A percentile compares a stretch with the other conserved stretches of the same genome.
Evolutionary conservation across 2,113 vertebrate species (phyloP).

Genomic region (Bubo scandiacus): DNA sequence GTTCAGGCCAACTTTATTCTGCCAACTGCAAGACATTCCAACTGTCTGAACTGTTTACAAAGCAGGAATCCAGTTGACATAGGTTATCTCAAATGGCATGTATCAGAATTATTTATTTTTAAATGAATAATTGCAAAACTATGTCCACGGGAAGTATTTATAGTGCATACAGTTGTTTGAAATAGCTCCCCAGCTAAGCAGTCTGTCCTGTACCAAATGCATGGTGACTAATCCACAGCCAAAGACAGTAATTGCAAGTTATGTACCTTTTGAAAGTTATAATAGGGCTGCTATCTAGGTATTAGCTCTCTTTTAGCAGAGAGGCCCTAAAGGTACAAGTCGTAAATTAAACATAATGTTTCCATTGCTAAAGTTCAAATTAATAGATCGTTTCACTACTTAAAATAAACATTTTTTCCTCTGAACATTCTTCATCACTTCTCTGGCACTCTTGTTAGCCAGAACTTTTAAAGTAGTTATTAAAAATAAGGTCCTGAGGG

Average conservation of each 20-base stretch:
- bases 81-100: background rate
- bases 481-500: background rate
- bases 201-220: background rate
- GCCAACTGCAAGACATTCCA: background rate
- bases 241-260: background rate
- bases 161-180: background rate
- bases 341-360: background rate
- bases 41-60: background rate
- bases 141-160: background rate
- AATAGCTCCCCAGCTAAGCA: background rate
- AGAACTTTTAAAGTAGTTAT: background rate
- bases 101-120: background rate
- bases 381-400: background rate
- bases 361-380: background rate
- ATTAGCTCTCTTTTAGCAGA: background rate
- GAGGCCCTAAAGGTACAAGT: background rate
- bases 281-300: background rate
- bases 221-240: background rate
- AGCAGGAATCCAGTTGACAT: background rate
- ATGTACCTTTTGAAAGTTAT: background rate
- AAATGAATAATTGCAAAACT: background rate
- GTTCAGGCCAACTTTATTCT: background rate
- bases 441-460: background rate
- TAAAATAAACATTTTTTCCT: background rate
- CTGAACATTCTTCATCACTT: background rate